Base-by-base conservation (phyloP, 2,888 invertebrate species). In the Parochlus steinenii region DNA sequence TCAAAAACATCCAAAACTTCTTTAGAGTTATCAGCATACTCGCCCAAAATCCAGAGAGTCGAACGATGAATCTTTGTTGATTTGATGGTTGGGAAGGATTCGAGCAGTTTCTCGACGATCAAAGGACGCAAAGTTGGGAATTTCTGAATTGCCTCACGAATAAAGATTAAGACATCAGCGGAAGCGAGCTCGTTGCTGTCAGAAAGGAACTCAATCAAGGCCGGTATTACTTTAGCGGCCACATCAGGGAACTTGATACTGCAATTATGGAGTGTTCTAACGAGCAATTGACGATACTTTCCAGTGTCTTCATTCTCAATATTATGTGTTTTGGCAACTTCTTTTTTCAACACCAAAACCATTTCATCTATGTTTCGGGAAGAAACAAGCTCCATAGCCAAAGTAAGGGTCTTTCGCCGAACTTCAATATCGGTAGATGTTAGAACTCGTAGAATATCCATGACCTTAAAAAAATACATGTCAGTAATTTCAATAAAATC, bases 191-290 rank as follows among this genome's bases (percentile, higher is more conserved):
- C 86, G 54, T 81, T 79, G 37, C 76, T 81, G 52, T 89, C 89
- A 0, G 82, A 80, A 19, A 97, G 63, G 61, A 97, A 85, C 56
- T 97, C 95, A 48, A 89, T 76, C 46, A 98, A 61, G 29, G 93
- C 89, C 14, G 97, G 97, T 44, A 95, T 89, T 33, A 97, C 89
- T 40, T 79, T 76, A 33, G 75, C 74, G 7, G 93, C 92, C 37
- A 95, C 92, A 57, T 95, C 93, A 0, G 95, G 90, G 63, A 90
- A 92, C 64, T 90, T 90, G 47, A 93, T 80, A 36, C 86, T 86
- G 51, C 90, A 90, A 23, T 80, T 71, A 59, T 98, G 97, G 45
- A 98, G 61, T 1, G 97, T 97, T 38, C 90, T 71, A 27, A 99
- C 97, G 22, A 98, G 68, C 42, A 97, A 68, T 62, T 95, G 95